Evolutionary conservation across 2,113 vertebrate genomes (phyloP).

Genomic region (Trinectes maculatus): DNA sequence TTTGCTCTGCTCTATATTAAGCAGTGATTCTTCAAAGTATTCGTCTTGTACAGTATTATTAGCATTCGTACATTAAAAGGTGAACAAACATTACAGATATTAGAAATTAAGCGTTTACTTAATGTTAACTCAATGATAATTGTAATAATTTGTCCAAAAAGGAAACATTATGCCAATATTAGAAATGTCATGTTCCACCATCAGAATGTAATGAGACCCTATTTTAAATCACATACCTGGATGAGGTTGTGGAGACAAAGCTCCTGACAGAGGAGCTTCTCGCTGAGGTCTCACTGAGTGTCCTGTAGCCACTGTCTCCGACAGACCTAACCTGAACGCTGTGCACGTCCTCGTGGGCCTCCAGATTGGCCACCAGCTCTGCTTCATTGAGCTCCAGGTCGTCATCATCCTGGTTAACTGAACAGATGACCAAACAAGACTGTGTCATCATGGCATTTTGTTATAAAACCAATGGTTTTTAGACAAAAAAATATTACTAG

Average conservation of each 20-base stretch:
- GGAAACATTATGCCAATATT: conserved; percentile 24
- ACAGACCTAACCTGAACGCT: conserved; percentile 39
- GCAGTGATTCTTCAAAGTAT: too few species aligned
- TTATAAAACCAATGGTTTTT: background rate
- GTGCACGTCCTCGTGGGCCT: conserved; percentile 78
- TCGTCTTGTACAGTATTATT: too few species aligned
- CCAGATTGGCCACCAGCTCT: conserved; percentile 89
- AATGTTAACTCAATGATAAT: background rate
- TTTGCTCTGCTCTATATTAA: too few species aligned
- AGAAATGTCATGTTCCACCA: conserved; percentile 33
- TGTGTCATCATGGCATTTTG: background rate
- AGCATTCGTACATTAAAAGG: too few species aligned
- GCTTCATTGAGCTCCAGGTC: conserved; percentile 84
- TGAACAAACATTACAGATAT: too few species aligned
- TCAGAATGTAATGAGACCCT: conserved; percentile 33
- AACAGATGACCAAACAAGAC: background rate
- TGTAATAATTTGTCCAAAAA: conserved; percentile 5
- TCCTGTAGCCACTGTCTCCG: conserved; percentile 84
- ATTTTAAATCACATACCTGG: conserved; percentile 57
- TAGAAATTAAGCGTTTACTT: too few species aligned
- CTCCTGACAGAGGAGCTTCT: conserved; percentile 51
- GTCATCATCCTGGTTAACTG: conserved; percentile 62
- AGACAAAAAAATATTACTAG: too few species aligned
- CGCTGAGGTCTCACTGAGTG: conserved; percentile 45
- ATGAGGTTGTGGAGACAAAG: conserved; percentile 31